Evolutionary conservation across 2,797 vertebrate species (phyloP).

Genomic region (Chlorospingus flavigularis): DNA sequence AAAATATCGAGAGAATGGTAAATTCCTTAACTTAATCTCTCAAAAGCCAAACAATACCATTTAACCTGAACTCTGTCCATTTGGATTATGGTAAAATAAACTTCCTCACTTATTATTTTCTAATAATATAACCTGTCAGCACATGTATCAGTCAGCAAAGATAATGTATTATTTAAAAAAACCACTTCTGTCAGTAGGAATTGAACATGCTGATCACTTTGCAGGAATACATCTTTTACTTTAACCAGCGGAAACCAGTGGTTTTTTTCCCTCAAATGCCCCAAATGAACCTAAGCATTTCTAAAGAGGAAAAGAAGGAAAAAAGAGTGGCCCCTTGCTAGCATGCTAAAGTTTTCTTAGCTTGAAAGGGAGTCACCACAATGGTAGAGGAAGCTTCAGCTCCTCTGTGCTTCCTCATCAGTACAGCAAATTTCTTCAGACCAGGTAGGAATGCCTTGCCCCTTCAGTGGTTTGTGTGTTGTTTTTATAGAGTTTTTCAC

Average conservation of each 20-base stretch:
- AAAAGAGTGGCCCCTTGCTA: not conserved
- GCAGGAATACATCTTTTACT: not conserved
- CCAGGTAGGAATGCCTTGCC: not conserved
- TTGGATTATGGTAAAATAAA: slow-evolving; percentile 36
- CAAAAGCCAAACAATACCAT: not conserved
- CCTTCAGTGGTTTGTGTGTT: not conserved
- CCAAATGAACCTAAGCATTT: not conserved
- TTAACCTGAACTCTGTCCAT: not conserved
- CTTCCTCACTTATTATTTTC: not conserved
- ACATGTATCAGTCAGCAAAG: not conserved
- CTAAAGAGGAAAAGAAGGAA: not conserved
- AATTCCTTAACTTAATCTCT: slow-evolving; percentile 13
- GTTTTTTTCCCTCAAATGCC: not conserved
- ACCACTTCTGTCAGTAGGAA: not conserved
- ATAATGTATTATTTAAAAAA: not conserved
- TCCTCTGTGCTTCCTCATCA: not conserved
- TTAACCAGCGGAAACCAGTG: not conserved
- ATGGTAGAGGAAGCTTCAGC: not conserved
- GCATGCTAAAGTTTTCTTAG: not conserved
- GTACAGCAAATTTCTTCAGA: not conserved
- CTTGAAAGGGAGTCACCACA: not conserved
- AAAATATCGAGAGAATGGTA: not conserved
- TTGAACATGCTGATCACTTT: not conserved
- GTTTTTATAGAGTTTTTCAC: not conserved
- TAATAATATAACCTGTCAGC: slow-evolving; percentile 14